phyloP scores from a whole-genome alignment of 2,113 vertebrate genomes.

The Saiga tatarica region DNA sequence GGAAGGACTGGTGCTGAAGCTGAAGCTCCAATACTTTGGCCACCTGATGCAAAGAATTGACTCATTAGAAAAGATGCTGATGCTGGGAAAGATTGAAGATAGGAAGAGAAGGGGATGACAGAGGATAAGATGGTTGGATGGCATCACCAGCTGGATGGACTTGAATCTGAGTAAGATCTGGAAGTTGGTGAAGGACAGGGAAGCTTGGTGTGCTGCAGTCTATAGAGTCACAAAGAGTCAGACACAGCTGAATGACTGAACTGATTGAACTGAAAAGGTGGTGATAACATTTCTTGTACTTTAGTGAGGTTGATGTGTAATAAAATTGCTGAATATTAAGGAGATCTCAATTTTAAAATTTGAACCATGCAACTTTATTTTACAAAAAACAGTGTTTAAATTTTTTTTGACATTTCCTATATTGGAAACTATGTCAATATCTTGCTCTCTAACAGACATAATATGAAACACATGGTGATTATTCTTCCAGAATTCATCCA shows the following conservation, averaged over 20 bases:
- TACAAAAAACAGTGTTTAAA: background rate
- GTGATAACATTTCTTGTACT: background rate
- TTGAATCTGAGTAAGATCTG: background rate
- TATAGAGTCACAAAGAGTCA: fast-evolving
- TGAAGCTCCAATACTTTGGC: background rate
- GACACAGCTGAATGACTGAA: background rate
- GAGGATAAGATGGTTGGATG: background rate
- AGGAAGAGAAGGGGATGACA: background rate
- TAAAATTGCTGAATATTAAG: background rate
- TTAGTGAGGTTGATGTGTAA: background rate
- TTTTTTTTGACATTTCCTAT: background rate
- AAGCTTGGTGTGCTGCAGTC: background rate
- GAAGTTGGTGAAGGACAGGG: background rate
- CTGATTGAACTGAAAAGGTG: background rate
- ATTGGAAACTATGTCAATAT: background rate
- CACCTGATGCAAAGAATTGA: background rate
- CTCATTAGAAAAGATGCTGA: background rate
- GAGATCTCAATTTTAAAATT: background rate
- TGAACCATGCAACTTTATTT: background rate
- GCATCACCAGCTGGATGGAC: background rate
- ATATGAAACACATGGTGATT: background rate
- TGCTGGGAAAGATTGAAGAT: background rate
- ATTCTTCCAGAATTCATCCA: background rate
- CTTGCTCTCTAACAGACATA: background rate
- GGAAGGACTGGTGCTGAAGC: background rate